Conservation (phyloP, 2,113 vertebrate species). For the Cebus imitator region DNA sequence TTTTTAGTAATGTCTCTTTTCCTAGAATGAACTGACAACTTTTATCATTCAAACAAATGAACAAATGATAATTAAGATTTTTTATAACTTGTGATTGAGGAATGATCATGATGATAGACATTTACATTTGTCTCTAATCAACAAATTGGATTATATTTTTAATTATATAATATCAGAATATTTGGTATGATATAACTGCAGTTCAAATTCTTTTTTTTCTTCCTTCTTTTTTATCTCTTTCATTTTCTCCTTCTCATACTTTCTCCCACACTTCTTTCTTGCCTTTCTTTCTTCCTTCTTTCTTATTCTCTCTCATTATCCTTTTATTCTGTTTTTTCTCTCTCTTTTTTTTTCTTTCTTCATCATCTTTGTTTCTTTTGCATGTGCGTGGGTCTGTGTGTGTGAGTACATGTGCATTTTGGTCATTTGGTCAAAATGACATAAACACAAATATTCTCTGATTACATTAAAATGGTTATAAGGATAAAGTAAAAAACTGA, state of each 20-base stretch:
- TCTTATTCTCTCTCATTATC: background rate
- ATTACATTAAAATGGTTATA: background rate
- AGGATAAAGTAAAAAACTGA: background rate
- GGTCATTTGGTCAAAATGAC: background rate
- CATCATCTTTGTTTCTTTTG: background rate
- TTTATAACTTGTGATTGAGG: background rate
- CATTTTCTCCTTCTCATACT: background rate
- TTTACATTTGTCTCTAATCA: background rate
- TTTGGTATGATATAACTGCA: background rate
- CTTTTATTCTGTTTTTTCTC: background rate
- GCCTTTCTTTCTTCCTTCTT: fast-evolving
- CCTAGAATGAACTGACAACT: background rate
- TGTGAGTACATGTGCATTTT: fast-evolving
- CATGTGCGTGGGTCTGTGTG: background rate
- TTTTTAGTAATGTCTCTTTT: background rate
- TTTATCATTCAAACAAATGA: background rate
- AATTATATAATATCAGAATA: background rate
- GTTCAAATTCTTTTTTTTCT: background rate
- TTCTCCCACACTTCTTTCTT: background rate
- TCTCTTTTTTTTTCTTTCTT: too few species aligned
- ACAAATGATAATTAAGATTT: background rate
- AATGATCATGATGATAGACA: background rate
- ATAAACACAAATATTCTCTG: background rate
- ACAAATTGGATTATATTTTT: background rate
- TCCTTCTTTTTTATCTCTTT: background rate